Conservation (phyloP, 2,113 vertebrate species). For the Sardina pilchardus region DNA sequence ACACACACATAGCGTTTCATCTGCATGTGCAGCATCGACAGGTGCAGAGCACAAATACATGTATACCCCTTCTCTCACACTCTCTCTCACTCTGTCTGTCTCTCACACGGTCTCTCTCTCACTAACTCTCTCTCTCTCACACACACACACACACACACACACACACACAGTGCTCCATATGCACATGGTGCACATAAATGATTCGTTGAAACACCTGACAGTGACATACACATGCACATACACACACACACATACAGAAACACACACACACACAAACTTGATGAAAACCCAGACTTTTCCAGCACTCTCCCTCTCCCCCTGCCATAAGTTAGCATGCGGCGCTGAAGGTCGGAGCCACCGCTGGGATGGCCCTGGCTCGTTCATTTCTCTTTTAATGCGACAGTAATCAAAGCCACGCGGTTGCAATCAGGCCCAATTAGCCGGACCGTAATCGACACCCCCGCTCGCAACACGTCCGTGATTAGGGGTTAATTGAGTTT, state of each 20-base stretch:
- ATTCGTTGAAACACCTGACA: too few relatives aligned
- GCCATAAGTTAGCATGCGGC: background rate
- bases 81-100: background rate
- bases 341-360: background rate
- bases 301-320: background rate
- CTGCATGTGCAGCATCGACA: too few relatives aligned
- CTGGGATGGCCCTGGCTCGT: slow-evolving; percentile 67
- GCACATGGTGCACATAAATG: too few relatives aligned
- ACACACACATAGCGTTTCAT: background rate
- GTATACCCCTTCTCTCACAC: background rate
- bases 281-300: background rate
- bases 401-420: slow-evolving; percentile 71
- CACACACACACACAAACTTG: background rate
- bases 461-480: slow-evolving; percentile 65
- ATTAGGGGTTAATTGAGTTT: slow-evolving; percentile 79
- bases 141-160: background rate
- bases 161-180: background rate
- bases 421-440: slow-evolving; percentile 55
- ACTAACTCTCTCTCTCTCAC: background rate
- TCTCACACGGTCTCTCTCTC: background rate
- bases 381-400: slow-evolving; percentile 79
- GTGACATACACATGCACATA: too few relatives aligned
- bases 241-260: background rate
- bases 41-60: too few relatives aligned
- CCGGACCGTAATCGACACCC: slow-evolving; percentile 47